phyloP scores from a whole-genome alignment of 2,888 invertebrate species.

The Diachrysia chrysitis region DNA sequence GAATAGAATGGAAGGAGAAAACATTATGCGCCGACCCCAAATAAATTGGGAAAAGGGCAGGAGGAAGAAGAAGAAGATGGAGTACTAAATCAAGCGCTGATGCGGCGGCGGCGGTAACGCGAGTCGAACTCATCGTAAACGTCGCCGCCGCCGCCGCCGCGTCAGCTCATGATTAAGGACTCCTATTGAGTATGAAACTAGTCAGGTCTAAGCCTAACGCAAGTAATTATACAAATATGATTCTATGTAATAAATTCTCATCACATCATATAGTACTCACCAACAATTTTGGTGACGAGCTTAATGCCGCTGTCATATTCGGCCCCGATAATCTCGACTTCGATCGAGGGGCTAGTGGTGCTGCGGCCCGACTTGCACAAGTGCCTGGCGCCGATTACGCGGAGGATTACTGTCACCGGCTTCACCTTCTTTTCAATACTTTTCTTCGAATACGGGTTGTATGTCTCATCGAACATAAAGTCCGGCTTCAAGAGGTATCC shows the following conservation, averaged over 20 bases:
- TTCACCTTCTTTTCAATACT: conserved; percentile 81
- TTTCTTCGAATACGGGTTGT: conserved; percentile 93
- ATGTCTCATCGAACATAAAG: conserved; percentile 94
- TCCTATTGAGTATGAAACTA: no score
- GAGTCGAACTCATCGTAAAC: no score
- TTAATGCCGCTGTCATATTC: conserved; percentile 96
- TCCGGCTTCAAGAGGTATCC: conserved; percentile 98
- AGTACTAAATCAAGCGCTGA: no score
- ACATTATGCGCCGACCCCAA: no score
- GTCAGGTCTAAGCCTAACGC: no score
- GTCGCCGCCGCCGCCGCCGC: no score
- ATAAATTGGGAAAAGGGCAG: no score
- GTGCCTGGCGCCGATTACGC: conserved; percentile 97
- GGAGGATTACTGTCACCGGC: conserved; percentile 91
- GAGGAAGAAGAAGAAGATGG: no score
- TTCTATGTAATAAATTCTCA: neutral
- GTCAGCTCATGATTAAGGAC: no score
- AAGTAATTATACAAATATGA: neutral
- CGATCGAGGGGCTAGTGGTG: conserved; percentile 96
- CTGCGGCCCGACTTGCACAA: conserved; percentile 95
- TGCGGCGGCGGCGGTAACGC: no score
- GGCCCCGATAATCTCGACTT: conserved; percentile 96
- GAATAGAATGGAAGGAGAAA: no score
- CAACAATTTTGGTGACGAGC: conserved; percentile 94
- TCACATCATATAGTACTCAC: conserved; percentile 85